Evolutionary conservation across 2,888 invertebrate species (phyloP).

Genomic region (Onchidella celtica): DNA sequence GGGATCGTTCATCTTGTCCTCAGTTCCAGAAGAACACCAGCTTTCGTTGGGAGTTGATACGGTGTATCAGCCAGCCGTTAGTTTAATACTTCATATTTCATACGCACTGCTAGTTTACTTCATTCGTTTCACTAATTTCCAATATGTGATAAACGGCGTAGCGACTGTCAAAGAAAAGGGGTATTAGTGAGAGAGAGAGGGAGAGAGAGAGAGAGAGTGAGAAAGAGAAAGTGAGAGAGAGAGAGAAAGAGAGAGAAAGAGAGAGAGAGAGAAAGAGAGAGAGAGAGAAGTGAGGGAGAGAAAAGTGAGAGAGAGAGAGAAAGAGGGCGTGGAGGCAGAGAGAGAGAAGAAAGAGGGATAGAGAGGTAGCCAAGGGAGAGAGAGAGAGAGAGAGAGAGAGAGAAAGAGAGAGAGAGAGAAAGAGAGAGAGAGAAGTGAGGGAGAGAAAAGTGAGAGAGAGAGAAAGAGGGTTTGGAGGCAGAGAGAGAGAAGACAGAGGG

Average conservation of each 20-base stretch:
- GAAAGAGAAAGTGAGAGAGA: slow-evolving; percentile 8
- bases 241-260: not conserved
- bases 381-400: slow-evolving; percentile 29
- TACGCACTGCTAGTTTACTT: too few species aligned
- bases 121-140: too few species aligned
- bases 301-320: not conserved
- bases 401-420: slow-evolving; percentile 20
- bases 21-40: too few species aligned
- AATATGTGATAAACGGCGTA: too few species aligned
- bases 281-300: not conserved
- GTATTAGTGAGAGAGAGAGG: slow-evolving; percentile 14
- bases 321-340: not conserved
- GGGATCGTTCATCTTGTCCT: too few species aligned
- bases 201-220: not conserved
- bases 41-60: too few species aligned
- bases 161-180: too few species aligned
- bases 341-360: not conserved
- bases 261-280: slow-evolving; percentile 1
- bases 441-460: not conserved
- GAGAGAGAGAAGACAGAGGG: slow-evolving; percentile 18
- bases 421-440: slow-evolving; percentile 4
- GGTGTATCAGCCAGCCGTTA: too few species aligned
- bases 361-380: not conserved
- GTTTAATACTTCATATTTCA: too few species aligned
- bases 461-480: slow-evolving; percentile 4